Evolutionary conservation across 64 coral and sea anemone species (phyloP), one percentile per base, ranked within the genome.

Genomic region (Pachyseris speciosa): DNA sequence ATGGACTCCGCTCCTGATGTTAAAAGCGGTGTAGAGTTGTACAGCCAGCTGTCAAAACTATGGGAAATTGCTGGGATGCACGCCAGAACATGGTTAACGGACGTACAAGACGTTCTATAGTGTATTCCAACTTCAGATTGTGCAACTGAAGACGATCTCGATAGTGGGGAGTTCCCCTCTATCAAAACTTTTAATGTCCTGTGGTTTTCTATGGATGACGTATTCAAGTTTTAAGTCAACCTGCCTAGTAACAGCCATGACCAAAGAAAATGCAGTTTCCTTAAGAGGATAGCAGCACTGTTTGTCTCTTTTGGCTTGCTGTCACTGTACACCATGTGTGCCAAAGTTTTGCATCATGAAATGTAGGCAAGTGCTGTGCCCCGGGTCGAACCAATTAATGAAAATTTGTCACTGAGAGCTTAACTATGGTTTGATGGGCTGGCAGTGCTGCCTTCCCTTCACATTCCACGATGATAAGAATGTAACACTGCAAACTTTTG

Each of bases 301-400:
- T 89, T 89, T 37, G 86, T 76, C 61, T 53, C 86, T 27, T 38
- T 89, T 22, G 72, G 86, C 27, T 47, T 89, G 34, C 20, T 89
- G n/a, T n/a, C n/a, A n/a, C n/a, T n/a, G n/a, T n/a, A n/a, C n/a
- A n/a, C n/a, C n/a, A n/a, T n/a, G n/a, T n/a, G n/a, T n/a, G n/a
- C n/a, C n/a, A n/a, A n/a, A n/a, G n/a, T n/a, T n/a, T n/a, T n/a
- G n/a, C n/a, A 47, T 7, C 50, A 74, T 38, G 34, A 88, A 37
- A 25, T 60, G 19, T 88, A 68, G 85, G 43, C 31, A 40, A 53
- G 34, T 73, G 85, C 42, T 34, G 12, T 74, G 67, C 67, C 71
- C 37, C 72, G 84, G 84, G 69, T 74, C 19, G 55, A 85, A 17
- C 1, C 1, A 29, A 13, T 85, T 20, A 20, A 55, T 55, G 22